Conservation (phyloP, 2,113 vertebrate genomes). For the Uria lomvia region DNA sequence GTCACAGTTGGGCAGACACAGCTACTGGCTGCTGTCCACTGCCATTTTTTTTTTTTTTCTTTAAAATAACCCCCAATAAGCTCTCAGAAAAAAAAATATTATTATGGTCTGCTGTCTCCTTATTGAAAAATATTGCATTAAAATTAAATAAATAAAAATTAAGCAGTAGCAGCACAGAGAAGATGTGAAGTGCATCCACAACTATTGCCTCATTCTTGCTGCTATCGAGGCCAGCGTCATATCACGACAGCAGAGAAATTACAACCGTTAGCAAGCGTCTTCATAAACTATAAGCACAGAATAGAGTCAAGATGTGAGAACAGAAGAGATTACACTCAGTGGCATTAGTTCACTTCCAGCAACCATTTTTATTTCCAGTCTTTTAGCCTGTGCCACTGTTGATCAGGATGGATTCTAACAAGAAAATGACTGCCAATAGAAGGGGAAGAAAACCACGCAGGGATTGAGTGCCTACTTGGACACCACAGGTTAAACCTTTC, state of each 20-base stretch:
- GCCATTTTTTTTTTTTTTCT: background rate
- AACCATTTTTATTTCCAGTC: background rate
- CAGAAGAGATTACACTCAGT: slow-evolving; percentile 8
- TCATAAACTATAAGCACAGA: slow-evolving; percentile 21
- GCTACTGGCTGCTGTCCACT: background rate
- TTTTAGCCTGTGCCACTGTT: background rate
- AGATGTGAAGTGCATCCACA: background rate
- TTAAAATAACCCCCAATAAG: background rate
- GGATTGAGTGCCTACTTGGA: background rate
- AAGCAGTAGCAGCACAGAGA: background rate
- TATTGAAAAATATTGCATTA: background rate
- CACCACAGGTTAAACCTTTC: background rate
- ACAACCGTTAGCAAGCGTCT: slow-evolving; percentile 9
- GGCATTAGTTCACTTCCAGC: slow-evolving; percentile 36
- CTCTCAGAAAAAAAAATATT: background rate
- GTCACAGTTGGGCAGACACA: slow-evolving; percentile 37
- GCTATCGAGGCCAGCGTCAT: background rate
- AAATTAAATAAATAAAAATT: background rate
- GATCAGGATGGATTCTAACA: background rate
- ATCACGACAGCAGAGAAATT: slow-evolving; percentile 16
- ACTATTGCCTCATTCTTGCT: background rate
- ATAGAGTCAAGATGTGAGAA: background rate
- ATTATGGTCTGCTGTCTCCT: background rate
- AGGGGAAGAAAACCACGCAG: background rate
- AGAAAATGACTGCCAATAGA: background rate